Conservation (phyloP, 2,888 invertebrate genomes). For the Mylabris sibirica region DNA sequence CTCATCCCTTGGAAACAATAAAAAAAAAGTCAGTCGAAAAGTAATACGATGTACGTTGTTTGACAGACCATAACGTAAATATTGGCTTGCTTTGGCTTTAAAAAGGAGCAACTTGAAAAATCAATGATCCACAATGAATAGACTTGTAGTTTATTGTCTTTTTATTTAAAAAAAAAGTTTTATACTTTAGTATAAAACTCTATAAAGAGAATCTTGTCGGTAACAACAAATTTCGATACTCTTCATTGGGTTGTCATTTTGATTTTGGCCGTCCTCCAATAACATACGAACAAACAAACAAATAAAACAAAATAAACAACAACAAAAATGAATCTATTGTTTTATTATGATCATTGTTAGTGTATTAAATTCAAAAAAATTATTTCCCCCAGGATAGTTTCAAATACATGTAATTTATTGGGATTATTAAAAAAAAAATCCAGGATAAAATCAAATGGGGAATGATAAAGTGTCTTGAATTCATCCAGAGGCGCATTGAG, state of each 20-base stretch:
- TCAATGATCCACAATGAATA: conserved; percentile 34
- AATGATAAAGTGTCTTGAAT: conserved; percentile 40
- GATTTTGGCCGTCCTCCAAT: neutral
- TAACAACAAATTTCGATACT: conserved; percentile 7
- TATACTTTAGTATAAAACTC: neutral
- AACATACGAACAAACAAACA: neutral
- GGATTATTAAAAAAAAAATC: neutral
- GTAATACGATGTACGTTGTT: neutral
- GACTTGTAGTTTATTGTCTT: conserved; percentile 33
- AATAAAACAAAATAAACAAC: neutral
- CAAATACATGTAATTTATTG: conserved; percentile 22
- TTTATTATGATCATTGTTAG: neutral
- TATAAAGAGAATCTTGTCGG: neutral
- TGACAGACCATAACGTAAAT: conserved; percentile 9
- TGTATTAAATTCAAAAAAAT: neutral
- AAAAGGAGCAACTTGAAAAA: conserved; percentile 13
- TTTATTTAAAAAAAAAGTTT: neutral
- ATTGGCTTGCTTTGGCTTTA: neutral
- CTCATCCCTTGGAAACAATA: neutral
- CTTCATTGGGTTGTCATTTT: neutral
- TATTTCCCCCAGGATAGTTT: conserved; percentile 23
- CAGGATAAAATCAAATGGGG: neutral
- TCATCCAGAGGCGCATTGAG: no score
- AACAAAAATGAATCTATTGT: neutral
- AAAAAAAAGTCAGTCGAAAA: neutral